Conservation (phyloP, 2,888 invertebrate genomes). For the Orthosia incerta region DNA sequence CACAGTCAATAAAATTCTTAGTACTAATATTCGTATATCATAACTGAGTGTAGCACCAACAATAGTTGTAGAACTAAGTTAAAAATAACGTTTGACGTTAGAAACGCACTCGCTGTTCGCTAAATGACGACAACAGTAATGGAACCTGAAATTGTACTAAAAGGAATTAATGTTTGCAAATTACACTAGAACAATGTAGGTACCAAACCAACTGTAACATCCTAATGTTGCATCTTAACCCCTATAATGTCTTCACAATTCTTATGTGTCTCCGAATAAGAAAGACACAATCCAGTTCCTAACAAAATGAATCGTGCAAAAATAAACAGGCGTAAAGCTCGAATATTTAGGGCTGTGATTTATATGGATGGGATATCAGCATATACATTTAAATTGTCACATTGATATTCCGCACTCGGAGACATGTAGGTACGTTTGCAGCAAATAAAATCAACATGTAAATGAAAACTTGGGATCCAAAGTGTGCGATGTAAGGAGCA, state of each 20-base stretch:
- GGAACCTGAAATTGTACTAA: neutral
- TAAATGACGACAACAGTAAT: neutral
- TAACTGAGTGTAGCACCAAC: neutral
- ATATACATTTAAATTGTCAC: slow-evolving; percentile 70
- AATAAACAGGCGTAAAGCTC: slow-evolving; percentile 60
- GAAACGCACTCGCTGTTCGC: neutral
- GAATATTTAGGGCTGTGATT: slow-evolving; percentile 70
- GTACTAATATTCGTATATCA: neutral
- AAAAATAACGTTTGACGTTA: neutral
- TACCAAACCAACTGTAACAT: neutral
- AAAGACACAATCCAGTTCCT: slow-evolving; percentile 29
- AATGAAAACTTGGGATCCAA: slow-evolving; percentile 66
- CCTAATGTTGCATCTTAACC: slow-evolving; percentile 5
- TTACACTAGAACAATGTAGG: neutral
- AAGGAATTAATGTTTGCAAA: neutral
- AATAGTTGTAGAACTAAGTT: neutral
- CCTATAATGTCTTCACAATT: slow-evolving; percentile 2
- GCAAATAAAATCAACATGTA: slow-evolving; percentile 70
- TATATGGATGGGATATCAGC: slow-evolving; percentile 67
- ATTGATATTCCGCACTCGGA: slow-evolving; percentile 68
- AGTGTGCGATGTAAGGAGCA: slow-evolving; percentile 58
- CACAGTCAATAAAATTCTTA: neutral
- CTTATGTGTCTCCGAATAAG: slow-evolving; percentile 17
- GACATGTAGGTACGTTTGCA: slow-evolving; percentile 57
- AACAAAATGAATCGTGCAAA: slow-evolving; percentile 54